These are phyloP conservation scores for Azorinus chamasolen DNA, from an alignment of 2,888 invertebrate species.

Conservation along the genomic window DNA sequence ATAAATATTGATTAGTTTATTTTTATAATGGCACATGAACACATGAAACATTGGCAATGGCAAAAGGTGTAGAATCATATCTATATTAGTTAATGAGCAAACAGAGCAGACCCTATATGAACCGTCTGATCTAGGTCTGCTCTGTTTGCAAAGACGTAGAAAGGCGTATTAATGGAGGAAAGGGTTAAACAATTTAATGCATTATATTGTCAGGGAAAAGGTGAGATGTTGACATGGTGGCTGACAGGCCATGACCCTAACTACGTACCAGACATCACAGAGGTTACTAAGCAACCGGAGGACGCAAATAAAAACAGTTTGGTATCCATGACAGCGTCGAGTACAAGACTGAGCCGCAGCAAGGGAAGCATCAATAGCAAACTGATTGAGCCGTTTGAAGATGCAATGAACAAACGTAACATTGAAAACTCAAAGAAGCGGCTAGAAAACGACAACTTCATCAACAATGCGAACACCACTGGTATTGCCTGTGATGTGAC, in stretches of 20 bases:
- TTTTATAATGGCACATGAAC: no score
- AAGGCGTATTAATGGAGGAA: no score
- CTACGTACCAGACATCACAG: constrained; percentile 6
- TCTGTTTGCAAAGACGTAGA: no score
- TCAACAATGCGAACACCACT: no score
- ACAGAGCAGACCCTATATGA: no score
- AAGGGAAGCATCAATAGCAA: neutral
- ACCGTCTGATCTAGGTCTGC: no score
- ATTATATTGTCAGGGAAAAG: constrained; percentile 69
- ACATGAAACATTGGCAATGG: no score
- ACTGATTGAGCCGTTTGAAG: neutral
- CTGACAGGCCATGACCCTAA: constrained; percentile 41
- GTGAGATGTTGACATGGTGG: constrained; percentile 79
- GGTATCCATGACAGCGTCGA: neutral
- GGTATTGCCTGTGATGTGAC: neutral
- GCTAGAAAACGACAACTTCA: constrained; percentile 1
- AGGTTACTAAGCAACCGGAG: constrained; percentile 3
- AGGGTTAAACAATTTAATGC: neutral
- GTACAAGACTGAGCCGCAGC: neutral
- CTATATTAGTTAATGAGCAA: no score
- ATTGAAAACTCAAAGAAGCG: constrained; percentile 7
- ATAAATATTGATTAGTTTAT: no score
- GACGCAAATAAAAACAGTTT: neutral
- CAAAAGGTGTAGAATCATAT: no score
- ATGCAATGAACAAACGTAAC: neutral